Evolutionary conservation across 2,113 vertebrate genomes (phyloP), one percentile per base, ranked within the genome.

Genomic region (Struthidea cinerea): DNA sequence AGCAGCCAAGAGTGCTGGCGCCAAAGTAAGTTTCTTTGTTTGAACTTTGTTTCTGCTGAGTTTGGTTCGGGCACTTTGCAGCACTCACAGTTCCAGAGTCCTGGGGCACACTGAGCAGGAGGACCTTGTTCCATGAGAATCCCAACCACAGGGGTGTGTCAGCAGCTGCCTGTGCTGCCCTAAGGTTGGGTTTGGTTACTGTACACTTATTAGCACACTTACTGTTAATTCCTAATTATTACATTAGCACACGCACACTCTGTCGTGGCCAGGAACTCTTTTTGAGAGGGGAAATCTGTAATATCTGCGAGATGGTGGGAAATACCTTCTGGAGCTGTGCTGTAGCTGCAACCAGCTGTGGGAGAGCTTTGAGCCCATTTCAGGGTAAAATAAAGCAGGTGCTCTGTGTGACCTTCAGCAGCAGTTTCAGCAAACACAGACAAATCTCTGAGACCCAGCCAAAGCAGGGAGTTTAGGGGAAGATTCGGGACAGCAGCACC

Each of bases 1-100:
- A 96, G 84, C 97, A 98, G 86, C 97, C 98, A 82, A 96, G 94
- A 93, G 85, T 93, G 42, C 85, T 97, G 70, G 93, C 96, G 42
- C 97, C 92, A 49, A 93, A 87, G 97, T 97, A 90, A 95, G 97
- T 80, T 37, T 39, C 57, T 77, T 88, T 74, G 33, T 96, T 87
- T 87, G 85, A 86, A 84, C 53, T 93, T 67, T 37, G 74, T 30
- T 64, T 63, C 71, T 95, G 27, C 59, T 27, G 85, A 4, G 49
- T 80, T 55, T 50, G 52, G 16, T 70, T 69, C 24, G 68, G 47
- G 83, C 41, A 42, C 75, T 85, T 56, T 68, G 65, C 68, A 75
- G 79, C 37, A 42, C 67, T 85, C 28, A 5, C 6, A 16, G 39
- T 75, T 87, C 90, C 64, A 64, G 9, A 71, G 71, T 59, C 67